phyloP scores from a whole-genome alignment of 1,140 invertebrate genomes.

The Papilio polytes region DNA sequence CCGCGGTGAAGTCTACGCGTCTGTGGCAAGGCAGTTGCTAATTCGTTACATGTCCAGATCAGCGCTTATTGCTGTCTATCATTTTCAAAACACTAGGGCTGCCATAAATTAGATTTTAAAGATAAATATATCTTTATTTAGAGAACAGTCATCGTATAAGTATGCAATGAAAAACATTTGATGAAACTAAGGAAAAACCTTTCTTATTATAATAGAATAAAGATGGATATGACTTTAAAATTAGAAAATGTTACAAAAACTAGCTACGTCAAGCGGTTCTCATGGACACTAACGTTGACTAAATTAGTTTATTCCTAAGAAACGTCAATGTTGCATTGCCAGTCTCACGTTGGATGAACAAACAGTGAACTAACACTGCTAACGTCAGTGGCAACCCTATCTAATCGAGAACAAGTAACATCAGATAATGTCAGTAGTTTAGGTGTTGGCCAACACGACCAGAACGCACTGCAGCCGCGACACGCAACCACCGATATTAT shows the following conservation, averaged over 20 bases:
- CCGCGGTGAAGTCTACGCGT: neutral
- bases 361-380: neutral
- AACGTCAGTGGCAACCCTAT: constrained; percentile 12
- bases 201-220: neutral
- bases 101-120: neutral
- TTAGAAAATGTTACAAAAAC: neutral
- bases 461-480: constrained; percentile 1
- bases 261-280: no score
- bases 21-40: neutral
- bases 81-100: constrained; percentile 18
- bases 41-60: constrained; percentile 27
- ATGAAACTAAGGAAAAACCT: neutral
- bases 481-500: constrained; percentile 29
- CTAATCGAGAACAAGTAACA: constrained; percentile 18
- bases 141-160: neutral
- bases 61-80: constrained; percentile 26
- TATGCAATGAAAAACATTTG: neutral
- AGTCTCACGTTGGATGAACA: no score
- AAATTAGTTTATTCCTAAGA: no score
- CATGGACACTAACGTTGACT: no score
- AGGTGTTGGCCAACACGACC: constrained; percentile 22
- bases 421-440: constrained; percentile 30
- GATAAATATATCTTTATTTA: neutral
- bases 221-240: neutral
- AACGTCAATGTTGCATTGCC: no score